Conservation (phyloP, 1,140 invertebrate genomes). For the Anadara kagoshimensis region DNA sequence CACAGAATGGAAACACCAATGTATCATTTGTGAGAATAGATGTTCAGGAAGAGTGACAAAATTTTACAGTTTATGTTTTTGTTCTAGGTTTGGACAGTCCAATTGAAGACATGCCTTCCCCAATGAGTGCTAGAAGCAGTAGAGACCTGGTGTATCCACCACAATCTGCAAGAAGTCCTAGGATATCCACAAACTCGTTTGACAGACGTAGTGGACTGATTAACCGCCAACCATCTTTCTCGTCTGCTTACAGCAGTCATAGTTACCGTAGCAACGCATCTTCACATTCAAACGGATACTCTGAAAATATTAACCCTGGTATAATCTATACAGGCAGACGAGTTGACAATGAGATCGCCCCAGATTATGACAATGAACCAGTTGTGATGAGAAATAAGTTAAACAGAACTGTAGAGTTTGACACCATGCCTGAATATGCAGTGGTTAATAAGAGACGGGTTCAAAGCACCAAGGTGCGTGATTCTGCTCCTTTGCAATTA, state of each 20-base stretch:
- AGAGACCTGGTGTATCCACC: conserved; percentile 48
- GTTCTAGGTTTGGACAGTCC: conserved; percentile 15
- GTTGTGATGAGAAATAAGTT: conserved; percentile 32
- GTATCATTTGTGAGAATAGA: neutral
- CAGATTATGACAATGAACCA: conserved; percentile 52
- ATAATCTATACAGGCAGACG: conserved; percentile 28
- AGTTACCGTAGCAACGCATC: conserved; percentile 38
- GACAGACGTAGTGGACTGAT: neutral
- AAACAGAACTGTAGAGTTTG: conserved; percentile 28
- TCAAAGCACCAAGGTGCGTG: conserved; percentile 5
- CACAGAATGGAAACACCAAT: too few species aligned
- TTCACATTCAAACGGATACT: conserved; percentile 31
- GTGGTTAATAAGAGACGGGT: conserved; percentile 32
- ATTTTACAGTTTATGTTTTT: neutral
- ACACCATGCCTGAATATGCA: conserved; percentile 40
- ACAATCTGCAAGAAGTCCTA: conserved; percentile 12
- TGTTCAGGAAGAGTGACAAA: neutral
- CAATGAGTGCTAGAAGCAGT: conserved; percentile 28
- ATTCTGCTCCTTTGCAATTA: conserved; percentile 11
- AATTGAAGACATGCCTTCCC: conserved; percentile 20
- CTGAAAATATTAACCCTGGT: conserved; percentile 1
- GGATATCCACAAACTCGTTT: conserved; percentile 4
- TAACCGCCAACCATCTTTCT: conserved; percentile 42
- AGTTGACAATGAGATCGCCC: conserved; percentile 36
- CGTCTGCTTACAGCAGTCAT: conserved; percentile 44